These are phyloP conservation scores for Gallinago solitaria DNA, from an alignment of 2,797 vertebrate genomes.

Conservation along the genomic window DNA sequence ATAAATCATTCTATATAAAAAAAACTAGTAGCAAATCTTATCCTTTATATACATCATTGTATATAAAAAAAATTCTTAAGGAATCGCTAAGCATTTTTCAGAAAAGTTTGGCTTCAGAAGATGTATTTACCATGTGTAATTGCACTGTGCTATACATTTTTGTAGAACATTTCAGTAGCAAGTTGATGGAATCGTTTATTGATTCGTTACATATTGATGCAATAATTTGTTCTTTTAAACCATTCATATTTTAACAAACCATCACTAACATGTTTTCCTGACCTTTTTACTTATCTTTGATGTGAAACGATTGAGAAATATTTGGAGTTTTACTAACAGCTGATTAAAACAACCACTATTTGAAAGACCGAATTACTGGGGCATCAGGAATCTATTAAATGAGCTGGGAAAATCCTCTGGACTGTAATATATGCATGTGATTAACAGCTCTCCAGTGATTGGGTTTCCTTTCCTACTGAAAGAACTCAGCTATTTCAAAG, in stretches of 20 bases:
- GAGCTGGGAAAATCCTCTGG: background rate
- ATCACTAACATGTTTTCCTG: background rate
- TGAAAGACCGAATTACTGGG: conserved; percentile 3
- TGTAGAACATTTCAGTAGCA: background rate
- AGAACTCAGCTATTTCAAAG: background rate
- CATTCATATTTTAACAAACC: background rate
- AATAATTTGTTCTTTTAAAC: background rate
- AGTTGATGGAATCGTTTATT: background rate
- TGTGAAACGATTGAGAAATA: background rate
- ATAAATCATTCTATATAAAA: background rate
- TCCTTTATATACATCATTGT: background rate
- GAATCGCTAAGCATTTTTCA: background rate
- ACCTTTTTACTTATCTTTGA: background rate
- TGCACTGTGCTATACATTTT: background rate
- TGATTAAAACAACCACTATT: background rate
- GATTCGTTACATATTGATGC: background rate
- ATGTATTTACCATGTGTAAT: background rate
- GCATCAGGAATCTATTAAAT: conserved; percentile 3
- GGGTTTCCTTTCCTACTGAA: background rate
- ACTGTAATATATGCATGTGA: background rate
- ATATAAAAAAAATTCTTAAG: background rate
- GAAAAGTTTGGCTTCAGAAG: background rate
- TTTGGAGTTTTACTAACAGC: background rate
- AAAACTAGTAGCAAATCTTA: background rate
- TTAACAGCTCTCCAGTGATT: background rate